These are phyloP conservation scores for Eretmocerus hayati DNA, from an alignment of 2,888 invertebrate genomes.

Conservation along the genomic window DNA sequence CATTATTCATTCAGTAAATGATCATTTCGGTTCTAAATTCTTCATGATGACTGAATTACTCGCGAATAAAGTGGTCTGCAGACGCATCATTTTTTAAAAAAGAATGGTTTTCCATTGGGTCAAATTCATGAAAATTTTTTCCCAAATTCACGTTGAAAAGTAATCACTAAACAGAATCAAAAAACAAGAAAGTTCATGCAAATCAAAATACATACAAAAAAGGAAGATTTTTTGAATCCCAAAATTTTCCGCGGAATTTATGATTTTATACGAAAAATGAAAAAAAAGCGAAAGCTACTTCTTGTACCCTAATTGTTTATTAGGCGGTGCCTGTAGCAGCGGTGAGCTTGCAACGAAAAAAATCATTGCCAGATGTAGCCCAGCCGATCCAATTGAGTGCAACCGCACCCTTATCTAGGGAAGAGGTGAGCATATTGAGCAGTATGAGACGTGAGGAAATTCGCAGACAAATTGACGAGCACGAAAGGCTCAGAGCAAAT, in stretches of 20 bases:
- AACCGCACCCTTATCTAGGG: conserved; percentile 81
- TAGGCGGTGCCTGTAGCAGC: conserved; percentile 74
- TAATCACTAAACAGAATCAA: too few species aligned
- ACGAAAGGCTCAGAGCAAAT: conserved; percentile 87
- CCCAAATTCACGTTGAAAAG: too few species aligned
- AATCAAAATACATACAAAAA: background rate
- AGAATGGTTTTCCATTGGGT: too few species aligned
- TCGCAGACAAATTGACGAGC: conserved; percentile 82
- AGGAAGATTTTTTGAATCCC: background rate
- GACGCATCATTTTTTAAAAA: too few species aligned
- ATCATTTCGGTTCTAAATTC: too few species aligned
- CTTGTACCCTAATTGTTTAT: conserved; percentile 33
- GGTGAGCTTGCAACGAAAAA: conserved; percentile 77
- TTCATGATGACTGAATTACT: too few species aligned
- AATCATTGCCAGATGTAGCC: conserved; percentile 89
- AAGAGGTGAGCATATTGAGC: conserved; percentile 90
- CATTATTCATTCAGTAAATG: too few species aligned
- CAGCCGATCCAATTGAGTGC: conserved; percentile 70
- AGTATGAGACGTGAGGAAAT: conserved; percentile 92
- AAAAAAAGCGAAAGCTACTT: conserved; percentile 15
- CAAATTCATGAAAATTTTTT: too few species aligned
- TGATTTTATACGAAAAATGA: conserved; percentile 3
- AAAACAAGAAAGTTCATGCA: background rate
- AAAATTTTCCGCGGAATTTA: background rate
- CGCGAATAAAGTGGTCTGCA: too few species aligned